Evolutionary conservation across 2,113 vertebrate genomes (phyloP).

Genomic region (Petrocephalus zakoni): DNA sequence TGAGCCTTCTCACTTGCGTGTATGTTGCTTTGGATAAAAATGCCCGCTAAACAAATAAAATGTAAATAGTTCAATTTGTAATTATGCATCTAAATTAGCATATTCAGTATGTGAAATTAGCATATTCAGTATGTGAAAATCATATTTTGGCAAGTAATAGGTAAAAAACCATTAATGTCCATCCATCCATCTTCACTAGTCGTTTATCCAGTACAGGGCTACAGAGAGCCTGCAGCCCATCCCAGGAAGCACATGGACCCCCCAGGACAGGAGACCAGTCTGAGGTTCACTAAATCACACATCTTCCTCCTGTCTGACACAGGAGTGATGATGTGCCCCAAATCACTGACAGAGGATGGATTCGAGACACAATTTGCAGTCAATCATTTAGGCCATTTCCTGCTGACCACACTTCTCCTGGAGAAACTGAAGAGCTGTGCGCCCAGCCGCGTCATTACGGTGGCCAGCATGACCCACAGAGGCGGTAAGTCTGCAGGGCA

Average conservation of each 20-base stretch:
- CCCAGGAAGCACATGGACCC: not conserved
- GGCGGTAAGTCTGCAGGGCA: constrained; percentile 32
- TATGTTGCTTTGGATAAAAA: not conserved
- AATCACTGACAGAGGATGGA: constrained; percentile 59
- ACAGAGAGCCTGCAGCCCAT: not conserved
- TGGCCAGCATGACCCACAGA: constrained; percentile 59
- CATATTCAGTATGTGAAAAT: not conserved
- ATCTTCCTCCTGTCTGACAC: not conserved
- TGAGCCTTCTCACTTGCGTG: not conserved
- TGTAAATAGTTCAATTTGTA: not conserved
- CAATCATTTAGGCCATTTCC: constrained; percentile 67
- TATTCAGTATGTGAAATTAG: not conserved
- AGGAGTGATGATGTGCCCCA: constrained; percentile 71
- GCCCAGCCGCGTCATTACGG: constrained; percentile 58
- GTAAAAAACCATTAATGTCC: not conserved
- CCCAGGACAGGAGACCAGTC: not conserved
- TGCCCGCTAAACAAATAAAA: not conserved
- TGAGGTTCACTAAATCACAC: not conserved
- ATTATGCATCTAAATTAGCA: not conserved
- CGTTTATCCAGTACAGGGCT: not conserved
- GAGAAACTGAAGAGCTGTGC: constrained; percentile 52
- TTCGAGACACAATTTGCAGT: constrained; percentile 65
- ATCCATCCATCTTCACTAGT: not conserved
- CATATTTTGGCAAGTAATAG: not conserved
- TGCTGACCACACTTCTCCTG: constrained; percentile 60